phyloP scores from a whole-genome alignment of 1,140 invertebrate species.

The Tigriopus japonicus region DNA sequence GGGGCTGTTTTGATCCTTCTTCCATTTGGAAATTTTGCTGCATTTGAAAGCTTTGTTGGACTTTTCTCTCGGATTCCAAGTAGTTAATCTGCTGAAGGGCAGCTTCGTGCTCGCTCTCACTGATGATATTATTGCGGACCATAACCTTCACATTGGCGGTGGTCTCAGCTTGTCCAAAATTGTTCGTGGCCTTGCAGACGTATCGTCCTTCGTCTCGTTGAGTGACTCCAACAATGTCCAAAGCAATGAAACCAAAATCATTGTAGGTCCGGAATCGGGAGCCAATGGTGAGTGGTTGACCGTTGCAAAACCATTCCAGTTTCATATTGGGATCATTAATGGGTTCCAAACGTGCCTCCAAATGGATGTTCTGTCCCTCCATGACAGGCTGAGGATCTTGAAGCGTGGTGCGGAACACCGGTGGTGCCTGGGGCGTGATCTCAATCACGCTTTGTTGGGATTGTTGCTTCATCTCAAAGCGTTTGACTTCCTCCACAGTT shows the following conservation, averaged over 20 bases:
- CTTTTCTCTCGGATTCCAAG: conserved; percentile 64
- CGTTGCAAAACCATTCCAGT: conserved; percentile 89
- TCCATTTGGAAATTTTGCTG: neutral
- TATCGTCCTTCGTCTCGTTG: conserved; percentile 81
- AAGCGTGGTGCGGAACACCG: conserved; percentile 12
- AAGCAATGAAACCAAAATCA: conserved; percentile 76
- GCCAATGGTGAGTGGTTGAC: conserved; percentile 32
- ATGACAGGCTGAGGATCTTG: conserved; percentile 52
- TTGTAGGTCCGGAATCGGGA: conserved; percentile 85
- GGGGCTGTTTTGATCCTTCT: conserved; percentile 35
- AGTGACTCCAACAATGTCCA: conserved; percentile 71
- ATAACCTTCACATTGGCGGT: conserved; percentile 67
- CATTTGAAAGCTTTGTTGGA: conserved; percentile 33
- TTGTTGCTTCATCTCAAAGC: conserved; percentile 11
- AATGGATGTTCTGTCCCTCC: conserved; percentile 76
- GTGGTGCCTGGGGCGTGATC: neutral
- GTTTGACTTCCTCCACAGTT: conserved; percentile 5
- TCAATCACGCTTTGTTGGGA: neutral
- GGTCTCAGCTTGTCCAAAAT: conserved; percentile 73
- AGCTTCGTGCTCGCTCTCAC: conserved; percentile 84
- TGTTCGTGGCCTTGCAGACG: conserved; percentile 75
- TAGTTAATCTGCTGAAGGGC: conserved; percentile 84
- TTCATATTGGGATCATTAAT: conserved; percentile 88
- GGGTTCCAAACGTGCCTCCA: conserved; percentile 73
- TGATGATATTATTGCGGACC: conserved; percentile 60